Percentiles rank a stretch among this genome's conserved stretches.
Evolutionary conservation across 1,140 invertebrate species (phyloP).

Genomic region (Neocloeon triangulifer): DNA sequence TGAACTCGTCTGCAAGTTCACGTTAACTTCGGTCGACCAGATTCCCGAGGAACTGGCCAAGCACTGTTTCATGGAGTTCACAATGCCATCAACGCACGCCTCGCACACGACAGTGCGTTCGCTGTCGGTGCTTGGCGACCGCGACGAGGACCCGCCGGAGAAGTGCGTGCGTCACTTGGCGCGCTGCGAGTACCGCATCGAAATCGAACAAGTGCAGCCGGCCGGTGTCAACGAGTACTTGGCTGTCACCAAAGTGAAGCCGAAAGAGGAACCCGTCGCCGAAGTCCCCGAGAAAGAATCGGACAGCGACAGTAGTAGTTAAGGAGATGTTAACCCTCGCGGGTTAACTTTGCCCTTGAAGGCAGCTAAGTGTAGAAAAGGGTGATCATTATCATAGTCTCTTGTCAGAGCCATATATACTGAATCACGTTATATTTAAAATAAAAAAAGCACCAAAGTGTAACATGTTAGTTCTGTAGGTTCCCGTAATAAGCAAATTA

Average conservation of each 20-base stretch:
- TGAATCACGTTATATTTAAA: too few relatives aligned
- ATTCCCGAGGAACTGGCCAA: conserved; percentile 80
- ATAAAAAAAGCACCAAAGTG: too few relatives aligned
- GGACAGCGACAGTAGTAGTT: too few relatives aligned
- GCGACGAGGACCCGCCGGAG: conserved; percentile 84
- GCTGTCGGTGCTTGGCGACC: conserved; percentile 72
- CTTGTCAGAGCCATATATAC: too few relatives aligned
- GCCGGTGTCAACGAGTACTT: conserved; percentile 51
- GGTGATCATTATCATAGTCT: too few relatives aligned
- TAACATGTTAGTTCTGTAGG: too few relatives aligned
- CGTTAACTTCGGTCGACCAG: conserved; percentile 89
- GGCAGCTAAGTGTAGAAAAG: too few relatives aligned
- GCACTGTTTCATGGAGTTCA: conserved; percentile 85
- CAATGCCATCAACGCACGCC: conserved; percentile 94
- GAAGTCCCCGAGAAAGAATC: too few relatives aligned
- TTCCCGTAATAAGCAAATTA: too few relatives aligned
- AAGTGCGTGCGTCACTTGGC: conserved; percentile 95
- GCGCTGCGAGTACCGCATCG: conserved; percentile 85
- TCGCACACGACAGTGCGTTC: conserved; percentile 91
- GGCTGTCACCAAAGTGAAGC: conserved; percentile 30
- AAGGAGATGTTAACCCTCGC: too few relatives aligned
- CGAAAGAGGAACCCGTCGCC: conserved; percentile 10
- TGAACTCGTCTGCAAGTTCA: conserved; percentile 77
- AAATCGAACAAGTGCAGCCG: conserved; percentile 61
- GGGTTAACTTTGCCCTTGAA: too few relatives aligned